A percentile compares a stretch with the other conserved stretches of the same genome.
phyloP scores from a whole-genome alignment of 2,888 invertebrate genomes.

The Machimus rusticus region DNA sequence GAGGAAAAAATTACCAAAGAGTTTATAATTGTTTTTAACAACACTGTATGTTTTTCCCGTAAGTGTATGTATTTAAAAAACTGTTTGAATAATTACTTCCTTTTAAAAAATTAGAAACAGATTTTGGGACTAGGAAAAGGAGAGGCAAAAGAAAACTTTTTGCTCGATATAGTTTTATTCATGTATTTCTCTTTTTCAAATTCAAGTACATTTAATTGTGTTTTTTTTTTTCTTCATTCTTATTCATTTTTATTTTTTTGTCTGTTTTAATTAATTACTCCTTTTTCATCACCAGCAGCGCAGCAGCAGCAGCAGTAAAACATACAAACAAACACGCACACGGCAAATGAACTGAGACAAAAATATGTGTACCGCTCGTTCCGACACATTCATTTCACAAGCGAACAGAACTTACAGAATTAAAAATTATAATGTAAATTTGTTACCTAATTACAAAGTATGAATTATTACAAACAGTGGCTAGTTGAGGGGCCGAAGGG shows the following conservation, averaged over 20 bases:
- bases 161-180: neutral
- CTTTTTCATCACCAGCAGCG: constrained; percentile 19
- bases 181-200: constrained; percentile 13
- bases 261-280: constrained; percentile 19
- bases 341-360: constrained; percentile 29
- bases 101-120: too few relatives aligned
- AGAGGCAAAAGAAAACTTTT: neutral
- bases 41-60: too few relatives aligned
- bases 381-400: constrained; percentile 22
- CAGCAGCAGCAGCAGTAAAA: neutral
- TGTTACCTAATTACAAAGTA: constrained; percentile 32
- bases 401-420: constrained; percentile 23
- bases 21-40: too few relatives aligned
- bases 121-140: neutral
- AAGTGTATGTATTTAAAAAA: too few relatives aligned
- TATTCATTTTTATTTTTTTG: neutral
- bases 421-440: constrained; percentile 31
- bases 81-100: too few relatives aligned
- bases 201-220: constrained; percentile 35
- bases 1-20: too few relatives aligned
- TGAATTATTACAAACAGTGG: neutral
- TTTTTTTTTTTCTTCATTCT: neutral
- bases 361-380: neutral
- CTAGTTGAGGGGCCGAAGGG: neutral
- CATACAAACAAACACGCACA: constrained; percentile 30